Evolutionary conservation across 2,888 invertebrate species (phyloP).

Genomic region (Eledone cirrhosa): DNA sequence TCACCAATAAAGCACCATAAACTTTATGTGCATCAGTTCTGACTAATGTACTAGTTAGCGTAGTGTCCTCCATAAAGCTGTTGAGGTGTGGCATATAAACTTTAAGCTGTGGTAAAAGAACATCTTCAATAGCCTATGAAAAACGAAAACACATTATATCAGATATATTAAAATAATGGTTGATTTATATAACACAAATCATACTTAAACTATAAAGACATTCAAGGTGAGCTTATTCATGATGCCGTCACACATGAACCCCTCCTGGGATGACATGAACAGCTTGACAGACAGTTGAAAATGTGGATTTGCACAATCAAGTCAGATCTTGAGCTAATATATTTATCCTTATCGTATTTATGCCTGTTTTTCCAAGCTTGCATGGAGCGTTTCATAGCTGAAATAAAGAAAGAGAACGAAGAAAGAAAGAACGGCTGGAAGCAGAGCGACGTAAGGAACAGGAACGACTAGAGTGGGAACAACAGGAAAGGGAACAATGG

Average conservation of each 20-base stretch:
- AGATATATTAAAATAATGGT: background rate
- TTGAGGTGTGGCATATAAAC: slow-evolving; percentile 60
- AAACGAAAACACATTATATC: background rate
- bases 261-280: too few relatives aligned
- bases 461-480: slow-evolving; percentile 38
- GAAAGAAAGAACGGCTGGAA: slow-evolving; percentile 36
- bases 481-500: slow-evolving; percentile 37
- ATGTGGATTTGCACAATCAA: too few relatives aligned
- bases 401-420: slow-evolving; percentile 45
- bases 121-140: slow-evolving; percentile 58
- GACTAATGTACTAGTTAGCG: slow-evolving; percentile 45
- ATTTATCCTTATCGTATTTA: too few relatives aligned
- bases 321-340: too few relatives aligned
- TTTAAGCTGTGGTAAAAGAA: slow-evolving; percentile 57
- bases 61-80: slow-evolving; percentile 51
- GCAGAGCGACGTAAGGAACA: slow-evolving; percentile 26
- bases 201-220: too few relatives aligned
- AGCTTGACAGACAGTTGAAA: too few relatives aligned
- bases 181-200: too few relatives aligned
- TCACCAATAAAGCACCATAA: slow-evolving; percentile 62
- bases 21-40: slow-evolving; percentile 63
- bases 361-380: too few relatives aligned
- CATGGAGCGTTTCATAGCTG: slow-evolving; percentile 49
- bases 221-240: too few relatives aligned
- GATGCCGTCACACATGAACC: too few relatives aligned